Percentiles rank a stretch among this genome's conserved stretches.
Evolutionary conservation across 2,797 vertebrate species (phyloP).

Genomic region (Rachycentron canadum): DNA sequence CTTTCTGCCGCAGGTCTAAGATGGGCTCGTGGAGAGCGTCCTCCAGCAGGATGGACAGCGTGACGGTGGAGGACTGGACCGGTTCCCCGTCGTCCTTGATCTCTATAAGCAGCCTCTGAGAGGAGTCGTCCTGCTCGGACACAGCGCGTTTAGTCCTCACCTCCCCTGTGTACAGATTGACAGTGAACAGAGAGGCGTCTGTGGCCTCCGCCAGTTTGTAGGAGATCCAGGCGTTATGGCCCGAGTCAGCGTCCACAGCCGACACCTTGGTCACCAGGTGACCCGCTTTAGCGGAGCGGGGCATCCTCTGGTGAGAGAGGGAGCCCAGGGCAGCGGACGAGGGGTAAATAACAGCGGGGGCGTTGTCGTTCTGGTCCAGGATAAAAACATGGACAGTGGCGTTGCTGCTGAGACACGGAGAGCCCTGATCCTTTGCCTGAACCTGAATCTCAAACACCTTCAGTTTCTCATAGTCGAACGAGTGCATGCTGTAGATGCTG

Average conservation of each 20-base stretch:
- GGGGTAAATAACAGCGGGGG: slow-evolving; percentile 82
- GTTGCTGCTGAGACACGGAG: slow-evolving; percentile 78
- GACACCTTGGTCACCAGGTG: slow-evolving; percentile 78
- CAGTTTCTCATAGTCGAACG: slow-evolving; percentile 81
- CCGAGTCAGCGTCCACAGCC: slow-evolving; percentile 76
- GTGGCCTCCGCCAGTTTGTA: slow-evolving; percentile 83
- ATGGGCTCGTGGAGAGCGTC: slow-evolving; percentile 74
- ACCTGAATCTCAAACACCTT: slow-evolving; percentile 79
- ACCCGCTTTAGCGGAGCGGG: slow-evolving; percentile 71
- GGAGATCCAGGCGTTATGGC: slow-evolving; percentile 81
- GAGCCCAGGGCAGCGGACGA: slow-evolving; percentile 77
- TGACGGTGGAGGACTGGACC: slow-evolving; percentile 74
- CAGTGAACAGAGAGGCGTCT: slow-evolving; percentile 83
- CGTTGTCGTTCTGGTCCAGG: slow-evolving; percentile 85
- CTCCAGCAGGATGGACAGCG: slow-evolving; percentile 74
- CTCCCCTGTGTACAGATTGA: slow-evolving; percentile 87
- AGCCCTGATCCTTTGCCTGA: slow-evolving; percentile 83
- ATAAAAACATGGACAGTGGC: slow-evolving; percentile 77
- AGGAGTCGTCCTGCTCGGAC: slow-evolving; percentile 80
- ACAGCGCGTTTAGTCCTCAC: slow-evolving; percentile 83
- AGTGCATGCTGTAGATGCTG: slow-evolving; percentile 80
- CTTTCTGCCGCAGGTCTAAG: slow-evolving; percentile 66
- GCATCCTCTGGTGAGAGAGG: slow-evolving; percentile 79
- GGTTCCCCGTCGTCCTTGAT: slow-evolving; percentile 83
- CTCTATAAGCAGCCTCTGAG: slow-evolving; percentile 81